Evolutionary conservation across 1,140 invertebrate species (phyloP), one percentile per base, ranked within the genome.

Genomic region (Procambarus virginalis): DNA sequence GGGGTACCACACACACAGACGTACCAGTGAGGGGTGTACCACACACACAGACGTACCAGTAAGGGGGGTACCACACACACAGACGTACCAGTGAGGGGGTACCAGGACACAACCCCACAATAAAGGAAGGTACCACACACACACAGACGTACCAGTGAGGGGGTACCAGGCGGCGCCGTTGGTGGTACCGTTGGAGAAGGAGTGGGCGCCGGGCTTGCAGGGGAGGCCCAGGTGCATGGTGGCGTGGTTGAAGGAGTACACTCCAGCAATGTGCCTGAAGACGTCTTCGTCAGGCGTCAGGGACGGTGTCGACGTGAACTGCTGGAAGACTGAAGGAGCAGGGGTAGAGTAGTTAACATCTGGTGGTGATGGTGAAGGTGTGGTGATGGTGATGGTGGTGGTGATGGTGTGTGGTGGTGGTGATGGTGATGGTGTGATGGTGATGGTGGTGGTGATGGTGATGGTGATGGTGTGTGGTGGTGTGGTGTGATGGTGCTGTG

Each of bases 101-200:
- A 98, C 97, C 97, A 98, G 77, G 97, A n/a, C n/a, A n/a, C n/a
- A n/a, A n/a, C n/a, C n/a, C n/a, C n/a, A n/a, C n/a, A n/a, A n/a
- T n/a, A n/a, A n/a, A n/a, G n/a, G n/a, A n/a, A 34, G 34, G 34
- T 34, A 34, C 34, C 34, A 34, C 34, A 34, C 34, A 34, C 34
- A 34, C 34, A 34, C 34, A 34, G 48, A 10, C 92, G 92, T 93
- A 94, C 97, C 98, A 87, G 97, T 97, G 1, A 98, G 94, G 0
- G 97, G 97, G 94, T 98, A 98, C 97, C 97, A 98, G 77, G 97
- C 96, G 2, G 98, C 98, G 6, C 98, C 98, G 93, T 98, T 98
- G 17, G 97, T 98, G 91, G 98, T 98, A 12, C 98, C 98, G 92
- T 97, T 94, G 89, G 96, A 95, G 93, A 98, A 98, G 5, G 96